A percentile compares a stretch with the other conserved stretches of the same genome.
These are phyloP conservation scores for Cyrtodaria siliqua DNA, from an alignment of 2,888 invertebrate species.

Conservation along the genomic window DNA sequence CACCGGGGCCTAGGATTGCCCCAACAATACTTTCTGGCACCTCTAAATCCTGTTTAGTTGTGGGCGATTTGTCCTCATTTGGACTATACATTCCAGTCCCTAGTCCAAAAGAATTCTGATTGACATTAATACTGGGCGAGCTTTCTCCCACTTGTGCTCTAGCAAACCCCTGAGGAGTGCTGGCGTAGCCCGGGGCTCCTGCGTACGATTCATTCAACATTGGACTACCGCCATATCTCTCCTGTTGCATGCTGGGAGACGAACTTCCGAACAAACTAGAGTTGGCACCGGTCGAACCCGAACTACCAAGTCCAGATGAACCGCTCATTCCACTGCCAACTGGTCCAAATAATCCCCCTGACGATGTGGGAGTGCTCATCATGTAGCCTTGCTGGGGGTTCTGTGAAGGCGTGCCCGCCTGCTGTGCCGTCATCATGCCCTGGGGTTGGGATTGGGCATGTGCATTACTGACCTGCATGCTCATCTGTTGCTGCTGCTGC, in stretches of 20 bases:
- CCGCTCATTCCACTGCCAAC: constrained; percentile 88
- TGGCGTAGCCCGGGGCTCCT: constrained; percentile 71
- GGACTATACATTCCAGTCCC: constrained; percentile 88
- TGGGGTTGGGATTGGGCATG: constrained; percentile 33
- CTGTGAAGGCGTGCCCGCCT: constrained; percentile 70
- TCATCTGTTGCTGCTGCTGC: constrained; percentile 62
- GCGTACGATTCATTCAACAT: constrained; percentile 82
- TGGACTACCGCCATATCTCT: constrained; percentile 81
- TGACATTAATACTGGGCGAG: constrained; percentile 86
- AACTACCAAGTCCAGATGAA: constrained; percentile 89
- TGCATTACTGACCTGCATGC: constrained; percentile 40
- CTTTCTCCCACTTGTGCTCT: constrained; percentile 69
- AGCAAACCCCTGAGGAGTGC: constrained; percentile 69
- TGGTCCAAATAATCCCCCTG: constrained; percentile 92
- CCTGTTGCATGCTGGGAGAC: constrained; percentile 79
- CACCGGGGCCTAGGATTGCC: constrained; percentile 98
- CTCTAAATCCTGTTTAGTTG: constrained; percentile 90
- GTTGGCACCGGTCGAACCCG: constrained; percentile 79
- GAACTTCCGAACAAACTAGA: constrained; percentile 86
- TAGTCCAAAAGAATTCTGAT: constrained; percentile 95
- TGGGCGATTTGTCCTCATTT: constrained; percentile 79
- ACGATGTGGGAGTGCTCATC: constrained; percentile 80
- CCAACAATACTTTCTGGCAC: constrained; percentile 98
- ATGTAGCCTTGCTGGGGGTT: constrained; percentile 73
- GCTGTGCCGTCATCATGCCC: constrained; percentile 69